Base-by-base conservation (phyloP, 37 sponge, comb jelly and placozoan species). In the Lycopodina hypogea region DNA sequence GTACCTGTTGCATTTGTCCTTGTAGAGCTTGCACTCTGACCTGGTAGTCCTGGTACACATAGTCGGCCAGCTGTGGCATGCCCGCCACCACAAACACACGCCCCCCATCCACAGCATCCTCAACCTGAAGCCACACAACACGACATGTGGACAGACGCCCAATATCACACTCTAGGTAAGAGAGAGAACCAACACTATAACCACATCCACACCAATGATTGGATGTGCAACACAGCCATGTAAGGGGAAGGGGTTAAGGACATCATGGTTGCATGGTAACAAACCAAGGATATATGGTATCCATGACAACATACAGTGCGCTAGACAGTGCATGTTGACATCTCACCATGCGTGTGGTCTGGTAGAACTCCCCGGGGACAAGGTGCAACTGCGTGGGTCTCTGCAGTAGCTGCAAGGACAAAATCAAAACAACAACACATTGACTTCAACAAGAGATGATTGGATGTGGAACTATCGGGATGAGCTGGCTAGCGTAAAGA, bases 351-450 rank as follows among this genome's bases (percentile, higher is more conserved):
- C 99, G 76, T 28, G 66, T 23, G 34, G 96, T 50, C 22, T 91
- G 96, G 74, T 81, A 88, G 66, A 77, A 76, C 87, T 98, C 99
- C 37, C 82, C 77, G 45, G 99, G 99, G 38, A 80, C 65, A 28
- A 98, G 85, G 78, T 93, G 87, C 24, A 95, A 83, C 38, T 85
- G 62, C 0, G 69, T 37, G 2, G 99, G 99, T n/a, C 89, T 71
- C 38, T 75, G 67, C 76, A 69, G 80, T 36, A 95, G 80, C 96
- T 95, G 79, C 45, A 78, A 57, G 32, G 64, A 24, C 73, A 22
- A 69, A 22, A 36, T 2, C 9, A 52, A 18, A 52, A 15, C 53
- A 52, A n/a, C n/a, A n/a, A n/a, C n/a, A n/a, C n/a, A n/a, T n/a
- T n/a, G n/a, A n/a, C n/a, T n/a, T n/a, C n/a, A n/a, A n/a, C n/a